Conservation (phyloP, 2,797 vertebrate genomes). For the Hipposideros larvatus region DNA sequence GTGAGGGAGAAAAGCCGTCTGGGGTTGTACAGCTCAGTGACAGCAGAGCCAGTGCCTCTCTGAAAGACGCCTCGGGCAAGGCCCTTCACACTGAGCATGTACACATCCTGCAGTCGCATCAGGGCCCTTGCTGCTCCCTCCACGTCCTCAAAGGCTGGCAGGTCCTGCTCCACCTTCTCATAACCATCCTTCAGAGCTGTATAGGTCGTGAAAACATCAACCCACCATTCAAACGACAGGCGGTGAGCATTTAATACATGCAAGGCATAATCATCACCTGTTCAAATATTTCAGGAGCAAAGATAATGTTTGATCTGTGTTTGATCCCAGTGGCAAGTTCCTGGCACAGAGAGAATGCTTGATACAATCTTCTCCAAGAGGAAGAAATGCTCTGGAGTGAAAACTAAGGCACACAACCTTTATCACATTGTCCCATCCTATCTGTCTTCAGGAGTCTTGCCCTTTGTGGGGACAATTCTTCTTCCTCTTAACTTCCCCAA, state of each 20-base stretch:
- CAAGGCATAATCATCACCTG: neutral
- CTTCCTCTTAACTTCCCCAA: conserved; percentile 7
- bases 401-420: neutral
- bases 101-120: conserved; percentile 97
- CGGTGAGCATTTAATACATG: neutral
- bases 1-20: conserved; percentile 89
- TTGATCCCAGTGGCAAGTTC: neutral
- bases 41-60: conserved; percentile 76
- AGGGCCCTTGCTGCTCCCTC: conserved; percentile 93
- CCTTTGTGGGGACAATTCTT: neutral
- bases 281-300: neutral
- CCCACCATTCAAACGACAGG: neutral
- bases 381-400: neutral
- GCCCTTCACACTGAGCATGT: conserved; percentile 91
- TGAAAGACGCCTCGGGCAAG: conserved; percentile 93
- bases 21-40: conserved; percentile 90
- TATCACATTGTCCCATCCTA: neutral
- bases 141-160: conserved; percentile 94
- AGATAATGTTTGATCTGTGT: neutral
- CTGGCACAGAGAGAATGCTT: neutral
- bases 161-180: conserved; percentile 88
- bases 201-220: neutral
- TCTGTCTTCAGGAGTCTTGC: neutral
- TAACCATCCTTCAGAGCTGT: conserved; percentile 92
- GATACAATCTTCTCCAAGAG: neutral